Evolutionary conservation across 1,140 invertebrate genomes (phyloP), one percentile per base, ranked within the genome.

Genomic region (Drosophila paulistorum): DNA sequence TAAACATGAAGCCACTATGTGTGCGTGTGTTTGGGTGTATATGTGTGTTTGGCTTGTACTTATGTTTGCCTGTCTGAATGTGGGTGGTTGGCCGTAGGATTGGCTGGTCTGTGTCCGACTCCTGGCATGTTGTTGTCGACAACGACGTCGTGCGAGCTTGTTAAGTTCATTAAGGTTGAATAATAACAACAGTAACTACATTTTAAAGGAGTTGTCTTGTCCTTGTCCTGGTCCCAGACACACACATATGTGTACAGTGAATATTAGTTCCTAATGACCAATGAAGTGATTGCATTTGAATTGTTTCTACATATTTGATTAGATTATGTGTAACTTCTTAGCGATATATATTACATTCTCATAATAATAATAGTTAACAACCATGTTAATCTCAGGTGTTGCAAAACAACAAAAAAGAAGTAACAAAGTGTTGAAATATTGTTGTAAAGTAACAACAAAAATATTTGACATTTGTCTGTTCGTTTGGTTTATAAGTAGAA

Each of bases 111-210:
- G 78, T 80, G 68, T 76, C 65, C 68, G 54, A 79, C 65, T 81
- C 59, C 68, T 64, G 64, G 76, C 76, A 68, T 71, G 77, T 63
- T 68, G 58, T 70, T 42, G 48, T 69, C 42, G 61, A 39, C 60
- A 57, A 35, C 61, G 72, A 65, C 77, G 26, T 68, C 54, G 55
- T 63, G 82, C 83, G 79, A 82, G 82, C 79, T 86, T 86, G 83
- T 86, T 86, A 87, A 86, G 83, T 86, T 86, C 83, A 86, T 86
- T 86, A 86, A 86, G 83, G 83, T 83, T 86, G 79, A 86, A 86
- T 87, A 86, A 86, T 86, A 87, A 86, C 83, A 86, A 86, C 83
- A 86, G 83, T 86, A 86, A 86, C 79, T 86, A 86, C 83, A 86
- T 86, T 86, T 86, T 86, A 86, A 86, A 86, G 83, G 83, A 86